A percentile compares a stretch with the other conserved stretches of the same genome.
Conservation (phyloP, 2,113 vertebrate genomes). For the Onychorhynchus coronatus region DNA sequence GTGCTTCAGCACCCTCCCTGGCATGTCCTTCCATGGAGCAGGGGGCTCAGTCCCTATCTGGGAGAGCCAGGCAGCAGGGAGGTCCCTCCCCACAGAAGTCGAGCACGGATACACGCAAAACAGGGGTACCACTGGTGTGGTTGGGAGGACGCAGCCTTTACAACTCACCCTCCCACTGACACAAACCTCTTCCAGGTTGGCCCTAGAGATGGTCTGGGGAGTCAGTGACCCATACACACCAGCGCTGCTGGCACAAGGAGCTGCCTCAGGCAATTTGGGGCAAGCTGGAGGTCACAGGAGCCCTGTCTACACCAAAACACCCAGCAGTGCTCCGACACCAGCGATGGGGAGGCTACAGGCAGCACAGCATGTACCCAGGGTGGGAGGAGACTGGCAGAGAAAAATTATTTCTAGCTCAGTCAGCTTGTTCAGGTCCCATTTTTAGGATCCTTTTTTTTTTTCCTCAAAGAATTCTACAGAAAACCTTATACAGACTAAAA, state of each 20-base stretch:
- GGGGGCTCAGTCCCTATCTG: background rate
- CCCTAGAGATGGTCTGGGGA: background rate
- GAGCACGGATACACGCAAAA: background rate
- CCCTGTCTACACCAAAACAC: background rate
- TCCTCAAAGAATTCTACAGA: background rate
- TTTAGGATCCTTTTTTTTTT: background rate
- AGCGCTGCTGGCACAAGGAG: background rate
- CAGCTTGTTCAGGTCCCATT: background rate
- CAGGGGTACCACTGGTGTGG: background rate
- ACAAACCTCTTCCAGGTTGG: background rate
- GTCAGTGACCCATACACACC: background rate
- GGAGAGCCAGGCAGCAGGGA: background rate
- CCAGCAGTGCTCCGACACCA: background rate
- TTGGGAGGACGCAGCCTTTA: background rate
- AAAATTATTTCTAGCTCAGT: background rate
- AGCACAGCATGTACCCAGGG: background rate
- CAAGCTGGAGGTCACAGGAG: background rate
- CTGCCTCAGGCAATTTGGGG: background rate
- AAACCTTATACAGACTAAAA: background rate
- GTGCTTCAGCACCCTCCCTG: background rate
- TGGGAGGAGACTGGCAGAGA: background rate
- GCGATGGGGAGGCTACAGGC: background rate
- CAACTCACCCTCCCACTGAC: background rate
- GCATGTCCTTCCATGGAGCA: accelerated
- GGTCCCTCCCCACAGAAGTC: background rate